Percentiles rank a stretch among this genome's conserved stretches.
These are phyloP conservation scores for Zalophus californianus DNA, from an alignment of 2,797 vertebrate genomes.

Conservation along the genomic window DNA sequence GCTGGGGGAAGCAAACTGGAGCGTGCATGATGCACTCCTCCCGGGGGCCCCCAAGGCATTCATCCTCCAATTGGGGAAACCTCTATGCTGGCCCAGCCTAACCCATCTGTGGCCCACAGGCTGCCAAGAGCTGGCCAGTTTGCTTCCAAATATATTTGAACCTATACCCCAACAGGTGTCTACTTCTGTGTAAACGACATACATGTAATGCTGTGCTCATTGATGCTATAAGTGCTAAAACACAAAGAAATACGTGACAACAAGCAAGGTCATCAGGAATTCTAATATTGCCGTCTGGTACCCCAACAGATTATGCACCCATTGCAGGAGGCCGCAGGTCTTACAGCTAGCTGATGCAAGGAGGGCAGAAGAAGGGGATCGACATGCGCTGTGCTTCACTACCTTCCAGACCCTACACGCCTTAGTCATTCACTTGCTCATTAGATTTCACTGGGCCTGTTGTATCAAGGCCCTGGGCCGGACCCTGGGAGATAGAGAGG, in stretches of 20 bases:
- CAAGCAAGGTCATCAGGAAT: slow-evolving; percentile 54
- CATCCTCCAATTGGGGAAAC: background rate
- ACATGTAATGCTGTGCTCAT: slow-evolving; percentile 5
- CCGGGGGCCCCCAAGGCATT: background rate
- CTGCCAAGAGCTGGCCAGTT: slow-evolving; percentile 30
- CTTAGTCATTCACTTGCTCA: background rate
- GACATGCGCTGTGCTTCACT: background rate
- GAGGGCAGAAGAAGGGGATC: background rate
- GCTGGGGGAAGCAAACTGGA: background rate
- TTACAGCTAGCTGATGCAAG: background rate
- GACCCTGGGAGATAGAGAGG: background rate
- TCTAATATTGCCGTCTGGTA: background rate
- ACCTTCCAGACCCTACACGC: background rate
- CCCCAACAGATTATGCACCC: background rate
- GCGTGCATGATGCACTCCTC: background rate
- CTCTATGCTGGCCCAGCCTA: background rate
- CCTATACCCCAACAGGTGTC: background rate
- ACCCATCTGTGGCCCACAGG: background rate
- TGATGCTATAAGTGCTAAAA: slow-evolving; percentile 61
- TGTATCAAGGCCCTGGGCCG: background rate
- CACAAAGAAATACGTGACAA: slow-evolving; percentile 39
- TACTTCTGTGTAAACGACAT: slow-evolving; percentile 57
- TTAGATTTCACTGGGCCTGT: background rate
- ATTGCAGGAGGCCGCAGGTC: slow-evolving; percentile 7
- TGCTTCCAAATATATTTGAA: slow-evolving; percentile 56